Base-by-base conservation (phyloP, 1,140 invertebrate species). In the Anastrepha obliqua region DNA sequence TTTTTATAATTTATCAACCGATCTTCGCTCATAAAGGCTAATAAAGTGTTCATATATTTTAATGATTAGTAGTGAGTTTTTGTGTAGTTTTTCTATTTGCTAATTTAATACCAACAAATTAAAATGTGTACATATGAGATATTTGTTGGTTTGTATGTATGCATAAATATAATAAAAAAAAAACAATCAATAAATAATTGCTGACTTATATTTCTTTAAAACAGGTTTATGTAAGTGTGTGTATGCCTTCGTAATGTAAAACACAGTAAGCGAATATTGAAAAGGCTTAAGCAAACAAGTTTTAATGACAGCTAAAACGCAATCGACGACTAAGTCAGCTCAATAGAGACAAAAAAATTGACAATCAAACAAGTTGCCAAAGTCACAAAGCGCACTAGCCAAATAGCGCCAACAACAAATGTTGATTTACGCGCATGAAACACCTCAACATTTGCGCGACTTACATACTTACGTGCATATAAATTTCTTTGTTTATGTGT, bases 231-330 rank as follows among this genome's bases (percentile, higher is more conserved):
- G 42, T 55, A 2, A 2, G 2, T 55, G 60, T 29, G 29, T 29
- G 29, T 62, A 17, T 81, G 47, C 8, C 47, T 29, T 29, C 29
- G 29, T 29, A 29, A 29, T 29, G 29, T 29, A 29, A 29, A 29
- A 29, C 29, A 29, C 29, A 81, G 51, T 47, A 81, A 81, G 55
- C 29, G 47, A 58, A 81, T 81, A 81, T 81, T 81, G 74, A 81
- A 81, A 81, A 81, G 74, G 74, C 74, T 81, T 81, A 81, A 81
- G 47, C 74, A 81, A 81, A 81, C 74, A 51, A 81, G 74, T 81
- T 81, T 81, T 20, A 55, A 47, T 81, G 74, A 58, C 74, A 58
- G 47, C 47, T 51, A 17, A 81, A 51, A 81, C 47, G 20, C 74
- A 47, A 20, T 2, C 17, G 42, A 47, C 47, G 39, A 74, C 67